Percentiles rank a stretch among this genome's conserved stretches.
These are phyloP conservation scores for Austrolebias charrua DNA, from an alignment of 2,797 vertebrate species.

Conservation along the genomic window DNA sequence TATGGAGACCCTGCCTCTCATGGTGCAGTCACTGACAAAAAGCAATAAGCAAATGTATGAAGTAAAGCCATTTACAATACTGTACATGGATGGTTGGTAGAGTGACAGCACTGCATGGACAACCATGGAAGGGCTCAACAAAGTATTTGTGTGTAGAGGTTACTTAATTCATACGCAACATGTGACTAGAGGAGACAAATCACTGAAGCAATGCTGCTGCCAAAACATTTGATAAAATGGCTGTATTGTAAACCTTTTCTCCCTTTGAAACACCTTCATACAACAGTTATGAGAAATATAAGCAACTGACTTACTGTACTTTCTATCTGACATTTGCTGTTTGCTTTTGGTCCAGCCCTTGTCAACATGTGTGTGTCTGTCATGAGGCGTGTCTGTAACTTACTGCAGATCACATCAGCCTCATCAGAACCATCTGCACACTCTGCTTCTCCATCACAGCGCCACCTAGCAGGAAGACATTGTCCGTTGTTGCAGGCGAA, in stretches of 20 bases:
- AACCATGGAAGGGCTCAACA: constrained; percentile 36
- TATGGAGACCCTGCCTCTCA: constrained; percentile 7
- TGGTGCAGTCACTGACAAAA: constrained; percentile 22
- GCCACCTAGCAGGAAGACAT: constrained; percentile 92
- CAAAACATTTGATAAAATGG: background rate
- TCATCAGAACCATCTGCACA: constrained; percentile 94
- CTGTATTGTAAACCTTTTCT: background rate
- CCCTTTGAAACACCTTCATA: background rate
- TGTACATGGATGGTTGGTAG: constrained; percentile 24
- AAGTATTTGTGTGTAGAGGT: background rate
- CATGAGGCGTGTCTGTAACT: constrained; percentile 67
- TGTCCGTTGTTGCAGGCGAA: constrained; percentile 94
- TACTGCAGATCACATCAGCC: constrained; percentile 90
- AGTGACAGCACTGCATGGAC: background rate
- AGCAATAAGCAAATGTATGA: constrained; percentile 57
- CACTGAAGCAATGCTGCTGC: background rate
- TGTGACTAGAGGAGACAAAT: background rate
- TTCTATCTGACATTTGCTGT: background rate
- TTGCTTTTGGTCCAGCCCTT: background rate
- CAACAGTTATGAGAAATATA: background rate
- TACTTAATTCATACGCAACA: background rate
- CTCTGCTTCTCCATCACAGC: constrained; percentile 93
- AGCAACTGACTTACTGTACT: background rate
- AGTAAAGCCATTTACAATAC: constrained; percentile 37
- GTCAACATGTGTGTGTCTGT: background rate